Evolutionary conservation across 2,797 vertebrate genomes (phyloP).

Genomic region (Ibycter americanus): DNA sequence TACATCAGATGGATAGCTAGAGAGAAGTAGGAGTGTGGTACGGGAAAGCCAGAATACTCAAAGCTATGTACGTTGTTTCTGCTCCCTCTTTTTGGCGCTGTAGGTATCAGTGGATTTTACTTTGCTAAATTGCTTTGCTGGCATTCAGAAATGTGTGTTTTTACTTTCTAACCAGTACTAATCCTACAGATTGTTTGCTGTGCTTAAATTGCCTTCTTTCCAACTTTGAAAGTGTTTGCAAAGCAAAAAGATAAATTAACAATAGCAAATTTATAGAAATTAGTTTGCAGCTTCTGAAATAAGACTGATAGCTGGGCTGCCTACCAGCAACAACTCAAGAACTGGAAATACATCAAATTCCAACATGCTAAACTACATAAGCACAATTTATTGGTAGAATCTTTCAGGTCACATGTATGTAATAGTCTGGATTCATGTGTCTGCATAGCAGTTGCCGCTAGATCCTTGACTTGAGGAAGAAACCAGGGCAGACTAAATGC

Average conservation of each 20-base stretch:
- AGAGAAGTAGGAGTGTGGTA: neutral
- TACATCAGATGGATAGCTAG: neutral
- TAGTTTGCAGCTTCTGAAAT: neutral
- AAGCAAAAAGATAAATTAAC: neutral
- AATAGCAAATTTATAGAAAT: neutral
- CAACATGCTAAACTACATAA: neutral
- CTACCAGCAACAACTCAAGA: neutral
- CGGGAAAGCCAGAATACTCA: neutral
- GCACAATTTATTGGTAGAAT: neutral
- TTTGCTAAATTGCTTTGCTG: slow-evolving; percentile 3
- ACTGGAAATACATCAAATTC: neutral
- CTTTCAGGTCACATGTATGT: neutral
- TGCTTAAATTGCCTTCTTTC: neutral
- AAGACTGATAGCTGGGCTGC: neutral
- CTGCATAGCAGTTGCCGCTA: neutral
- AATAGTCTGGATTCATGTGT: neutral
- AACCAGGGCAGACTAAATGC: neutral
- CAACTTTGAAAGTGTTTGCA: neutral
- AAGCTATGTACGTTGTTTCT: neutral
- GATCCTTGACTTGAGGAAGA: neutral
- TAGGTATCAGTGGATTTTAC: neutral
- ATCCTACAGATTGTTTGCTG: neutral
- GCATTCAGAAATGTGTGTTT: neutral
- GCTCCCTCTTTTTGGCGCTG: neutral
- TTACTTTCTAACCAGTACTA: neutral